phyloP scores from a whole-genome alignment of 2,888 invertebrate species.

The Sinotaia quadrata region DNA sequence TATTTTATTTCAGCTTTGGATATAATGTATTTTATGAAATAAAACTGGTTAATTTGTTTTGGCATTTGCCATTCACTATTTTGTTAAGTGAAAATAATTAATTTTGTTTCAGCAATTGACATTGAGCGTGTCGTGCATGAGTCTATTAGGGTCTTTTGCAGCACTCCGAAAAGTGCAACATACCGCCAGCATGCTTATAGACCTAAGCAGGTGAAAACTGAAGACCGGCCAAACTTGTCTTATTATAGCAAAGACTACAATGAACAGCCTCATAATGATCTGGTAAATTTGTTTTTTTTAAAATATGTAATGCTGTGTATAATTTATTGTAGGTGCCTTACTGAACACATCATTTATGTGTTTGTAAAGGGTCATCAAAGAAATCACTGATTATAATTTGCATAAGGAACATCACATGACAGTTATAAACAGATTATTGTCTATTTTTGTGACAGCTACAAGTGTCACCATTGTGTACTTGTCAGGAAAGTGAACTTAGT shows the following conservation, averaged over 20 bases:
- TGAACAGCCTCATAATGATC: conserved; percentile 59
- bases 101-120: conserved; percentile 81
- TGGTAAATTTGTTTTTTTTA: conserved; percentile 60
- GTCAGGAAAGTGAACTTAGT: too few species aligned
- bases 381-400: neutral
- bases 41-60: too few species aligned
- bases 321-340: neutral
- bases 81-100: too few species aligned
- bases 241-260: conserved; percentile 67
- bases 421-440: too few species aligned
- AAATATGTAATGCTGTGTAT: neutral
- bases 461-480: too few species aligned
- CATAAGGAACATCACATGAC: too few species aligned
- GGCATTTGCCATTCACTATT: too few species aligned
- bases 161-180: conserved; percentile 90
- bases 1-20: too few species aligned
- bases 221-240: conserved; percentile 56
- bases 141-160: conserved; percentile 87
- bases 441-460: too few species aligned
- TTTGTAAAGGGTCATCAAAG: too few species aligned
- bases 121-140: conserved; percentile 93
- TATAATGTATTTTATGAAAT: too few species aligned
- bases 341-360: neutral
- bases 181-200: conserved; percentile 81
- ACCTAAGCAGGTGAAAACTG: conserved; percentile 43